Percentiles rank a stretch among this genome's conserved stretches.
Conservation (phyloP, 1,140 invertebrate genomes). For the Bombus sibiricus region DNA sequence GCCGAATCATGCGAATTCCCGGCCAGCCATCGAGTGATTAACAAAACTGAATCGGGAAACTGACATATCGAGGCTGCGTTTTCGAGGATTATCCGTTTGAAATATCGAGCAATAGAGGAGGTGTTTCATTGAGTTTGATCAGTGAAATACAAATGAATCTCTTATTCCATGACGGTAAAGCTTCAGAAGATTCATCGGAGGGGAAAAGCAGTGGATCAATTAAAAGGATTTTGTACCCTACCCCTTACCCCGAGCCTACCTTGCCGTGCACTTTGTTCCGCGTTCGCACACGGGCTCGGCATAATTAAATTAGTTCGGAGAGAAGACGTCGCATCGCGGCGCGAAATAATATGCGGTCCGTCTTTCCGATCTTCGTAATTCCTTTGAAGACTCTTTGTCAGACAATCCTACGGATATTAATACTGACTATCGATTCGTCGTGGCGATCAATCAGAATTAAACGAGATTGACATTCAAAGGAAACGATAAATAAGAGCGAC, state of each 20-base stretch:
- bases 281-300: neutral
- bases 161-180: neutral
- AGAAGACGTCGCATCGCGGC: slow-evolving; percentile 30
- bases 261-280: slow-evolving; percentile 9
- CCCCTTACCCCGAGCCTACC: slow-evolving; percentile 13
- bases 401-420: slow-evolving; percentile 27
- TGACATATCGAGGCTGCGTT: neutral
- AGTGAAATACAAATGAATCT: neutral
- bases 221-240: slow-evolving; percentile 31
- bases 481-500: slow-evolving; percentile 31
- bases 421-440: slow-evolving; percentile 27
- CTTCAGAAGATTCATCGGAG: neutral
- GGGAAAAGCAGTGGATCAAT: neutral
- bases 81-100: neutral
- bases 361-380: slow-evolving; percentile 52
- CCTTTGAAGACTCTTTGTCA: slow-evolving; percentile 23
- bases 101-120: neutral
- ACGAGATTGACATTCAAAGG: slow-evolving; percentile 20
- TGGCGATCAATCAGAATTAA: slow-evolving; percentile 43
- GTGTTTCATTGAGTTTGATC: neutral
- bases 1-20: too few relatives aligned
- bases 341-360: slow-evolving; percentile 46
- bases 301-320: slow-evolving; percentile 63
- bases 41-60: neutral
- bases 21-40: neutral